These are phyloP conservation scores for Narcine bancroftii DNA, from an alignment of 2,113 vertebrate species.

Conservation along the genomic window DNA sequence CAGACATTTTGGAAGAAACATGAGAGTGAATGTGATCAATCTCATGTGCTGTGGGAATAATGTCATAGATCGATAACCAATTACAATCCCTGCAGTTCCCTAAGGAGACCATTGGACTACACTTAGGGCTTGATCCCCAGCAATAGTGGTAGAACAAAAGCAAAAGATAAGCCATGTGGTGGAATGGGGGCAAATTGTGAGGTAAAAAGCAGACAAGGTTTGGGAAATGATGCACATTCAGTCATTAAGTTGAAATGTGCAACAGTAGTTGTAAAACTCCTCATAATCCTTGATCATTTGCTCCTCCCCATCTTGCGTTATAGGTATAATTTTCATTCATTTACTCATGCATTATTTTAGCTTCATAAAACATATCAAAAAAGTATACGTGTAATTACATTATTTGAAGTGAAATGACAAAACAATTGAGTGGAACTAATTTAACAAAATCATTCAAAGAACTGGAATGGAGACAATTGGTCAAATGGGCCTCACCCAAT, in stretches of 20 bases:
- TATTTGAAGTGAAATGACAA: too few species aligned
- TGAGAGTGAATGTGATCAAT: neutral
- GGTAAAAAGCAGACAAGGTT: neutral
- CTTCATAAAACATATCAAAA: neutral
- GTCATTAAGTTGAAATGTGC: too few species aligned
- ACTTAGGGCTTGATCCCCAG: neutral
- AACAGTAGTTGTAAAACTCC: too few species aligned
- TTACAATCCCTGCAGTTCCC: neutral
- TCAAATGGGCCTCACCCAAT: neutral
- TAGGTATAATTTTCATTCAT: too few species aligned
- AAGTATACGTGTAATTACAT: neutral
- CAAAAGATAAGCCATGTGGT: neutral
- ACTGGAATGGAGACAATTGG: too few species aligned
- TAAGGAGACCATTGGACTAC: neutral
- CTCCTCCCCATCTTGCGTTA: too few species aligned
- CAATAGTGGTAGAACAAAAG: neutral
- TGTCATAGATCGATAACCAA: neutral
- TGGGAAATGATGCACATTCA: too few species aligned
- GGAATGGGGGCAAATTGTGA: neutral
- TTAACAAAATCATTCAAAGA: neutral
- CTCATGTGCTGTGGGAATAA: neutral
- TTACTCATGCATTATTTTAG: too few species aligned
- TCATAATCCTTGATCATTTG: too few species aligned
- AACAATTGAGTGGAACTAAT: neutral
- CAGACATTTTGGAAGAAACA: neutral